phyloP scores from a whole-genome alignment of 1,140 invertebrate species.

The Archegozetes longisetosus region DNA sequence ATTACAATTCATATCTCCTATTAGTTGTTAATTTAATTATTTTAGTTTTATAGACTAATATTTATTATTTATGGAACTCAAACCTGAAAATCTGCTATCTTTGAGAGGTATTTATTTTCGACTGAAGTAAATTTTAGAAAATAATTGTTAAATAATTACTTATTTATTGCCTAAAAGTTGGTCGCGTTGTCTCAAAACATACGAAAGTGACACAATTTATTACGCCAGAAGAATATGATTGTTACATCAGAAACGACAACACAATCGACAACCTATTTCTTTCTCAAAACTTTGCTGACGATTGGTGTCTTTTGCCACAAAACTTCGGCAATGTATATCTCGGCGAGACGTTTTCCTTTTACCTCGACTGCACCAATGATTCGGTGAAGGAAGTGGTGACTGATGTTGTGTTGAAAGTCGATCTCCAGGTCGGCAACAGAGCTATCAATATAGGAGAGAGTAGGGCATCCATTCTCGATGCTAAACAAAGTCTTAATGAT shows the following conservation, averaged over 20 bases:
- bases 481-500: conserved; percentile 67
- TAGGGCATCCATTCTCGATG: conserved; percentile 37
- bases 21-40: no score
- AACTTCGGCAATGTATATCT: conserved; percentile 54
- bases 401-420: conserved; percentile 64
- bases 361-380: conserved; percentile 91
- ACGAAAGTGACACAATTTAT: conserved; percentile 9
- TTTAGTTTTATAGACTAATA: no score
- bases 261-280: neutral
- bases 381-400: conserved; percentile 54
- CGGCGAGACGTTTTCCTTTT: conserved; percentile 95
- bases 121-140: neutral
- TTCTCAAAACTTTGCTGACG: conserved; percentile 2
- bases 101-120: conserved; percentile 15
- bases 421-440: conserved; percentile 79
- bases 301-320: conserved; percentile 21
- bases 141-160: neutral
- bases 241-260: neutral
- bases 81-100: conserved; percentile 16
- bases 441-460: conserved; percentile 51
- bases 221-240: conserved; percentile 7
- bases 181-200: conserved; percentile 12
- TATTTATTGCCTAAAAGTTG: conserved; percentile 43
- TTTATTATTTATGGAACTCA: conserved; percentile 14
- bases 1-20: no score